Conservation (phyloP, 2,797 vertebrate genomes). For the Phoxinus dragarum region DNA sequence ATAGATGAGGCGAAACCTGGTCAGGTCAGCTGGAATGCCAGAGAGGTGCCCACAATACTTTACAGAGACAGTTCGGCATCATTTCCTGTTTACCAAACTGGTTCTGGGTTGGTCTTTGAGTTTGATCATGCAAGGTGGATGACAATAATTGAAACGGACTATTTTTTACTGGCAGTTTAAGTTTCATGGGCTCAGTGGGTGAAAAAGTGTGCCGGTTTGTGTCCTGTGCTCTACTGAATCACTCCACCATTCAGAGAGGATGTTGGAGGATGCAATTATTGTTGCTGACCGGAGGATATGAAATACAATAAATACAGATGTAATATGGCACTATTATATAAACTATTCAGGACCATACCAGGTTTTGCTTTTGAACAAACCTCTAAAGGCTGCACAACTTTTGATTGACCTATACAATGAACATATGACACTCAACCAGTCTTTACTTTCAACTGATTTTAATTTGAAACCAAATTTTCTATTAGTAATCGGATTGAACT, state of each 20-base stretch:
- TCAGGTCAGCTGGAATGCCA: slow-evolving; percentile 43
- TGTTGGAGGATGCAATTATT: background rate
- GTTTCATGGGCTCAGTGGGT: slow-evolving; percentile 77
- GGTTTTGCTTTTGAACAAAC: background rate
- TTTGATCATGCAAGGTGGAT: slow-evolving; percentile 52
- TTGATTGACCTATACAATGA: slow-evolving; percentile 21
- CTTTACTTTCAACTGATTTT: slow-evolving; percentile 58
- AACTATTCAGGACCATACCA: background rate
- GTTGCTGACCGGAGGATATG: background rate
- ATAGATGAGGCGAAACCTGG: slow-evolving; percentile 54
- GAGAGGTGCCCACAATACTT: slow-evolving; percentile 51
- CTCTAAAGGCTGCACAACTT: background rate
- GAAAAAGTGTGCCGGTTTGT: slow-evolving; percentile 68
- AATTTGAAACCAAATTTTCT: too few species aligned
- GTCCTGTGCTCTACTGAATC: background rate
- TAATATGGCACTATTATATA: background rate
- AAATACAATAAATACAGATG: background rate
- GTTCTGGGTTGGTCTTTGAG: slow-evolving; percentile 51
- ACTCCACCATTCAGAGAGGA: background rate
- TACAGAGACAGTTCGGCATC: slow-evolving; percentile 32
- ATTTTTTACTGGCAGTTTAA: slow-evolving; percentile 69
- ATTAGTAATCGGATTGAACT: too few species aligned
- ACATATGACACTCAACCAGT: slow-evolving; percentile 54
- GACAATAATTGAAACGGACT: slow-evolving; percentile 46
- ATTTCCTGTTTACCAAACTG: slow-evolving; percentile 6